Base-by-base conservation (phyloP, 2,888 invertebrate genomes). In the Troides oblongomaculatus region DNA sequence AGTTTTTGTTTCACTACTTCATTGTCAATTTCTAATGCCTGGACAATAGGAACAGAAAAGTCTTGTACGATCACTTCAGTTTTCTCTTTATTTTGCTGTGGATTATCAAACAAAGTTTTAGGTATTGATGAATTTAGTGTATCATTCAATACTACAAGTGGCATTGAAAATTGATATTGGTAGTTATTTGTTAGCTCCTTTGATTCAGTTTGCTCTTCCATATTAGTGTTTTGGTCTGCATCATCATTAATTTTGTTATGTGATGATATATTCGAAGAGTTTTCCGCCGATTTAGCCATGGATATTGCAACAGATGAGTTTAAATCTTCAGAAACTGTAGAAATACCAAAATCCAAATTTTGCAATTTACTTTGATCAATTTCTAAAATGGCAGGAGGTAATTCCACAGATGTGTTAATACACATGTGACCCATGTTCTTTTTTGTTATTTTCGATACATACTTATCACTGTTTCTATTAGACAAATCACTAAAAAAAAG, bases 291-390 rank as follows among this genome's bases (percentile, higher is more conserved):
- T 64, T 39, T 70, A 14, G 64, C 60, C 14, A 60, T 25, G 30
- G 30, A 30, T 4, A 30, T 30, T 30, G 30, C 30, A 30, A 30
- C 3, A 36, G 43, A 46, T 10, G 60, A 43, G 60, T 63, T 64
- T 65, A 71, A 70, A 72, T 50, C 70, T 70, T 71, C 57, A 64
- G 64, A 60, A 12, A 69, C 12, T 59, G 68, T 61, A 61, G 74
- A 21, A 12, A 58, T 69, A 25, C 74, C 78, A 66, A 86, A 84
- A 7, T 83, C 78, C 73, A 90, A 86, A 56, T 84, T 86, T 2
- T 89, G 89, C 71, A 90, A 77, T 68, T 88, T 86, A 63, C 86
- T 77, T 71, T 82, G 74, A 69, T 88, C 85, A 72, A 90, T 88
- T 70, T 84, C 78, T 70, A 90, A 77, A 25, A 79, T 78, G 5